Percentiles rank a stretch among this genome's conserved stretches.
Evolutionary conservation across 2,888 invertebrate species (phyloP).

Genomic region (Eupithecia abbreviata): DNA sequence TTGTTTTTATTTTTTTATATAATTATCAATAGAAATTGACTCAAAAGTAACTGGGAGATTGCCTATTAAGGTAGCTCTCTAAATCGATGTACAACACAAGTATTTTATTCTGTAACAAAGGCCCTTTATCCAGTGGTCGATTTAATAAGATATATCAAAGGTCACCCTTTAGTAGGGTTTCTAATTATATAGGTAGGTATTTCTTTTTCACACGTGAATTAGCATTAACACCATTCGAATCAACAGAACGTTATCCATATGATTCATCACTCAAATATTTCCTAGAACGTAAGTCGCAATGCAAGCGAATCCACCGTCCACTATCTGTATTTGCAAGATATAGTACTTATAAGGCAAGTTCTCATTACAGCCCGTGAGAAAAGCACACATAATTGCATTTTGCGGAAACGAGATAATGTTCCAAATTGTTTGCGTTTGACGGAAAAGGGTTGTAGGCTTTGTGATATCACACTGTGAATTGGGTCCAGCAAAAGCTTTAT

Average conservation of each 20-base stretch:
- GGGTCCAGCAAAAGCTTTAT: conserved; percentile 2
- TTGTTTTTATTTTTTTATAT: neutral
- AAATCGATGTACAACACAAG: neutral
- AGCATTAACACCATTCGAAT: neutral
- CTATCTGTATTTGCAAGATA: conserved; percentile 45
- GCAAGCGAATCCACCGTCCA: conserved; percentile 18
- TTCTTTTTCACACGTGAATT: neutral
- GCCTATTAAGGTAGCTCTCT: neutral
- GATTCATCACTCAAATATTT: conserved; percentile 8
- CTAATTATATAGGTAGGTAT: neutral
- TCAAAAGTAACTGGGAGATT: neutral
- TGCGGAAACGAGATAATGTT: conserved; percentile 74
- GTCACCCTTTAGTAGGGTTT: neutral
- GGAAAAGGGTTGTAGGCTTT: conserved; percentile 31
- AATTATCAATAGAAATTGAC: neutral
- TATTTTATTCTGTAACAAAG: neutral
- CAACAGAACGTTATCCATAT: neutral
- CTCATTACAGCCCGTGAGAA: conserved; percentile 68
- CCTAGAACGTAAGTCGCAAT: conserved; percentile 13
- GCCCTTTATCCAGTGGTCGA: neutral
- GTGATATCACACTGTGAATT: conserved; percentile 6
- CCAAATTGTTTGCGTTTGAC: conserved; percentile 26
- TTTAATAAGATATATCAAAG: neutral
- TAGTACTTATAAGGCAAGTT: conserved; percentile 30
- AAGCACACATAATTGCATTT: conserved; percentile 65